Evolutionary conservation across 2,113 vertebrate genomes (phyloP), one percentile per base, ranked within the genome.

Genomic region (Podilymbus podiceps): DNA sequence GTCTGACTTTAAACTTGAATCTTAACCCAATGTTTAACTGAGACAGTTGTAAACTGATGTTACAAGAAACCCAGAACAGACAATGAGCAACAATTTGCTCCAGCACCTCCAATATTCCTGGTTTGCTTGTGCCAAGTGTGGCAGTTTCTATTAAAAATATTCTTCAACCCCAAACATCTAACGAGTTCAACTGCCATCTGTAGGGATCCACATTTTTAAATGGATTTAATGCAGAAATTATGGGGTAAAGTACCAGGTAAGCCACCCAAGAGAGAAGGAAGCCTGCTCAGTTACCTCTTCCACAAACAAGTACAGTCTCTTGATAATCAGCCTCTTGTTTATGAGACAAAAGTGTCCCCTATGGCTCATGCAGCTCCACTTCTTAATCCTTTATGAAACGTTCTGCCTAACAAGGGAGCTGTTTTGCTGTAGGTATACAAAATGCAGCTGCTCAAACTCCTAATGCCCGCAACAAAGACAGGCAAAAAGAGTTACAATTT

Each of bases 231-330:
- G 85, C 47, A 84, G 85, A 93, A 93, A 91, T 66, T 78, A 89
- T 2, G 25, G 33, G 22, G 52, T 71, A 59, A 90, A 76, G 35
- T 49, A 95, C 30, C 66, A 91, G 56, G 73, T 93, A 90, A 97
- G 91, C 92, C 59, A 94, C 97, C 79, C 93, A 94, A 94, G 96
- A 82, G 97, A 97, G 78, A 97, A 96, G 80, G 69, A 97, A 95
- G 88, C 74, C 84, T 97, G 88, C 68, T 98, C 87, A 89, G 96
- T 85, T 95, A 94, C 90, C 75, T 96, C 83, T 95, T 74, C 85
- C 94, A 98, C 89, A 98, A 98, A 98, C 98, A 98, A 98, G 90
- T 28, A 33, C 11, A 73, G 89, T 93, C 97, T 91, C 97, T 95
- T 90, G 96, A 91, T 95, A 98, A 96, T 95, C 28, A 90, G 19